A percentile compares a stretch with the other conserved stretches of the same genome.
Evolutionary conservation across 2,888 invertebrate species (phyloP).

Genomic region (Blastobasis adustella): DNA sequence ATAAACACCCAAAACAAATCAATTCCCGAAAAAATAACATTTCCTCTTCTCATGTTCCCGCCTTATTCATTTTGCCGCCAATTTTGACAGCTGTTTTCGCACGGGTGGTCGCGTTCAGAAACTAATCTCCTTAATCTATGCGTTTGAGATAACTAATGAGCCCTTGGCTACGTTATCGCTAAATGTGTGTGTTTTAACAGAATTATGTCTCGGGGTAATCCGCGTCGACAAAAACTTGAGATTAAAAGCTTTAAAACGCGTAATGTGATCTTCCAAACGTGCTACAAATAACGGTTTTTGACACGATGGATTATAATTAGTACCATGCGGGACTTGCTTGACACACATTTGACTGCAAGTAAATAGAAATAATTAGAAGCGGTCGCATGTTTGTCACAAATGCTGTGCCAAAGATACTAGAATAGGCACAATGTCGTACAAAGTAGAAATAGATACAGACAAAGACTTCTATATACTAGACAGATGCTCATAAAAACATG

Average conservation of each 20-base stretch:
- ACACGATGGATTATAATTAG: background rate
- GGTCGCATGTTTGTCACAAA: too few species aligned
- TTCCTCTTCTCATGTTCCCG: too few species aligned
- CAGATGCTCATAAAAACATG: too few species aligned
- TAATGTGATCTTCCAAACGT: background rate
- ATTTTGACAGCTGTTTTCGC: slow-evolving; percentile 43
- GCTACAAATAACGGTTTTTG: slow-evolving; percentile 1
- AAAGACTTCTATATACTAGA: too few species aligned
- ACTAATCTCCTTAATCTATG: slow-evolving; percentile 46
- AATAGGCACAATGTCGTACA: too few species aligned
- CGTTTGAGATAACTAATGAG: slow-evolving; percentile 52
- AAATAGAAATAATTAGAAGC: too few species aligned
- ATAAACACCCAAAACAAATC: too few species aligned
- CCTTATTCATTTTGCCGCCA: slow-evolving; percentile 7
- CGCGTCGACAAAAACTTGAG: slow-evolving; percentile 20
- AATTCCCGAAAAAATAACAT: too few species aligned
- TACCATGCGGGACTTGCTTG: too few species aligned
- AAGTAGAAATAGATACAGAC: too few species aligned
- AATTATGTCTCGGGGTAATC: slow-evolving; percentile 23
- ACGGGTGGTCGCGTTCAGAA: slow-evolving; percentile 48
- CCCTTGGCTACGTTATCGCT: slow-evolving; percentile 6
- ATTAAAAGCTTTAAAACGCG: slow-evolving; percentile 12
- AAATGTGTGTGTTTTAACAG: slow-evolving; percentile 14
- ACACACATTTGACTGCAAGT: too few species aligned
- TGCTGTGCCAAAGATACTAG: too few species aligned